Conservation (phyloP, 2,888 invertebrate species). For the Euplexia lucipara region DNA sequence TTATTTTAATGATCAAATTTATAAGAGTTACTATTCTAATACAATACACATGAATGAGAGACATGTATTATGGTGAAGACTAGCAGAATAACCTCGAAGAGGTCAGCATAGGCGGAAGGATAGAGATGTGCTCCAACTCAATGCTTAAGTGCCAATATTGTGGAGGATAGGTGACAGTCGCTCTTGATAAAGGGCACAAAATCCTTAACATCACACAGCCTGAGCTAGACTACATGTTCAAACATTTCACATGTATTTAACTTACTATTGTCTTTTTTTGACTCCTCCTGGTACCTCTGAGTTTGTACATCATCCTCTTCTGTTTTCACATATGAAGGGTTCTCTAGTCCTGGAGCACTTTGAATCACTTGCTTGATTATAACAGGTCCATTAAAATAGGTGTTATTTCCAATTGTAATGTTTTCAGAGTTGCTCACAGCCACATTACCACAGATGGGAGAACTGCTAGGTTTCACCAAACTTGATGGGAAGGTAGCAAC, state of each 20-base stretch:
- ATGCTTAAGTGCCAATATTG: not conserved
- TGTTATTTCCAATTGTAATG: constrained; percentile 94
- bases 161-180: not conserved
- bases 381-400: constrained; percentile 94
- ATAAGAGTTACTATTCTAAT: no score
- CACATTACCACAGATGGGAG: constrained; percentile 90
- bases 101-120: no score
- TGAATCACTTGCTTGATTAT: constrained; percentile 94
- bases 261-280: constrained; percentile 60
- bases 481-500: constrained; percentile 70
- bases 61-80: no score
- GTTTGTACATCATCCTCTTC: constrained; percentile 70
- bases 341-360: constrained; percentile 78
- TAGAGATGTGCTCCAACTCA: no score
- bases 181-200: not conserved
- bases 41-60: no score
- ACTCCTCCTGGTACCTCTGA: constrained; percentile 28
- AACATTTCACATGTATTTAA: constrained; percentile 1
- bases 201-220: not conserved
- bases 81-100: no score
- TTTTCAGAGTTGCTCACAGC: constrained; percentile 93
- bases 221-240: not conserved
- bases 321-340: constrained; percentile 76
- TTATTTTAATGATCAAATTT: no score
- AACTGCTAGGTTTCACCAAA: constrained; percentile 69